phyloP scores from a whole-genome alignment of 1,140 invertebrate species.

The Rhyacophila brunnea region DNA sequence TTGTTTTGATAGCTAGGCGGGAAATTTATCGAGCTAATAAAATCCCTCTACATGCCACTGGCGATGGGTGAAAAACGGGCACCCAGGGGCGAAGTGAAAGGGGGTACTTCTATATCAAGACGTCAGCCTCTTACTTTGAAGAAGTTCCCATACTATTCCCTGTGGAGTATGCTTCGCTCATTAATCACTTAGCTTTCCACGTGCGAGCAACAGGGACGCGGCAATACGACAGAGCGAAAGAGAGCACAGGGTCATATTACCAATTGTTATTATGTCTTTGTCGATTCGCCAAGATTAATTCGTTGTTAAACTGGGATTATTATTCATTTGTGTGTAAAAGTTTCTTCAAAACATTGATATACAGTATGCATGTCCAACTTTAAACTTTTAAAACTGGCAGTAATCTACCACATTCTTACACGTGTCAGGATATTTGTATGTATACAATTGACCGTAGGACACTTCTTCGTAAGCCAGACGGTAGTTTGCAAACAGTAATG shows the following conservation, averaged over 20 bases:
- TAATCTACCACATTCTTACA: no score
- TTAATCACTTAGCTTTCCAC: slow-evolving; percentile 25
- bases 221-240: slow-evolving; percentile 11
- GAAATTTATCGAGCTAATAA: no score
- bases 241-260: neutral
- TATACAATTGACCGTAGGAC: no score
- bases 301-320: slow-evolving; percentile 4
- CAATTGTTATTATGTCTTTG: slow-evolving; percentile 4
- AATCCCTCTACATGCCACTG: no score
- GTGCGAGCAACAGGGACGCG: slow-evolving; percentile 9
- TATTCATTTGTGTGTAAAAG: neutral
- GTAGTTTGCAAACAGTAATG: no score
- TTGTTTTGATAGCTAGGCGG: no score
- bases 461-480: no score
- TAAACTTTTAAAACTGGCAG: no score
- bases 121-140: slow-evolving; percentile 21
- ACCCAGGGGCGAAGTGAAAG: neutral
- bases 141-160: slow-evolving; percentile 16
- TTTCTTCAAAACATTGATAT: no score
- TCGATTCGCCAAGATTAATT: slow-evolving; percentile 17
- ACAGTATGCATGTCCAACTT: no score
- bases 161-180: slow-evolving; percentile 15
- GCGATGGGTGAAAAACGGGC: neutral
- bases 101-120: slow-evolving; percentile 16
- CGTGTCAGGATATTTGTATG: no score